Evolutionary conservation across 2,797 vertebrate genomes (phyloP).

Genomic region (Betta splendens): DNA sequence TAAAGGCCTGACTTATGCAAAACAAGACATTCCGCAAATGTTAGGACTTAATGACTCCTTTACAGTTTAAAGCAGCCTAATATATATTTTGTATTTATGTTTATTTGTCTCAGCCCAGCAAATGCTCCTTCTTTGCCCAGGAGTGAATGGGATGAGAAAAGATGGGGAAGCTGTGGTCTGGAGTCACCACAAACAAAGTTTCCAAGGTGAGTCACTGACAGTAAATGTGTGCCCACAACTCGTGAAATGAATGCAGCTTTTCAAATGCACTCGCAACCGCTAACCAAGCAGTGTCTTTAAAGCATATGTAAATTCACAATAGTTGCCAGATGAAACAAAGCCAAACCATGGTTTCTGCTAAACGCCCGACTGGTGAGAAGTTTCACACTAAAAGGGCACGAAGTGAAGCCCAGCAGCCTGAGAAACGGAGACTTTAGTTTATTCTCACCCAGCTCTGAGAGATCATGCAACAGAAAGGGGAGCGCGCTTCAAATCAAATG

Average conservation of each 20-base stretch:
- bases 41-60: background rate
- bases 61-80: background rate
- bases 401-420: constrained; percentile 37
- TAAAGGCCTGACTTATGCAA: background rate
- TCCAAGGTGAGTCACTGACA: constrained; percentile 73
- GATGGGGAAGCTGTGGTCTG: constrained; percentile 65
- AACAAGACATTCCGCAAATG: background rate
- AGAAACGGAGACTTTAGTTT: constrained; percentile 26
- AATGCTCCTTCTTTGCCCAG: constrained; percentile 75
- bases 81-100: background rate
- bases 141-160: constrained; percentile 65
- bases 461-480: constrained; percentile 53
- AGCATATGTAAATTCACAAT: constrained; percentile 21
- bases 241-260: constrained; percentile 36
- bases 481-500: constrained; percentile 44
- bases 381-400: constrained; percentile 11
- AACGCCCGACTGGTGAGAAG: background rate
- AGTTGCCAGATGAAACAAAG: constrained; percentile 15
- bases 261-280: constrained; percentile 17
- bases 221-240: constrained; percentile 39
- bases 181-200: constrained; percentile 76
- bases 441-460: constrained; percentile 42
- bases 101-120: constrained; percentile 69
- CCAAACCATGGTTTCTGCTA: background rate
- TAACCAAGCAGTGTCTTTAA: constrained; percentile 5